Evolutionary conservation across 1,140 invertebrate genomes (phyloP).

Genomic region (Polyergus mexicanus): DNA sequence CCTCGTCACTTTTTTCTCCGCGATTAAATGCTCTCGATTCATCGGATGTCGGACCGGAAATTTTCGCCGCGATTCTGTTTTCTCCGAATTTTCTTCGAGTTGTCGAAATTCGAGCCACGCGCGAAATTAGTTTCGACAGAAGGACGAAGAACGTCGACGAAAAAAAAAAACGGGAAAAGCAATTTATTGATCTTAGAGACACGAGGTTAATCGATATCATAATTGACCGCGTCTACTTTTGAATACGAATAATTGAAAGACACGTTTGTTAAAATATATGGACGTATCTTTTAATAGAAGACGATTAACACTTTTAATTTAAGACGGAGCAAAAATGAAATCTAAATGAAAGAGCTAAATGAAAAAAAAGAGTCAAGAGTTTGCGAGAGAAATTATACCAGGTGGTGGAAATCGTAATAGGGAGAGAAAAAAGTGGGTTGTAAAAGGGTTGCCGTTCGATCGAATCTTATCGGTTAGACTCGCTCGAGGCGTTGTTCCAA

Average conservation of each 20-base stretch:
- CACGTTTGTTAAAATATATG: too few species aligned
- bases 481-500: conserved; percentile 16
- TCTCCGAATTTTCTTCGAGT: neutral
- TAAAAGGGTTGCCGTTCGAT: conserved; percentile 31
- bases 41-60: neutral
- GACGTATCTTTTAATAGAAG: neutral
- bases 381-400: conserved; percentile 1
- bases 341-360: neutral
- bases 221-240: neutral
- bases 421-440: neutral
- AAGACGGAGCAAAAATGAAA: neutral
- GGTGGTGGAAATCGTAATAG: conserved; percentile 7
- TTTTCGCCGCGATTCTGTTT: neutral
- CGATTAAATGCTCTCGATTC: conserved; percentile 41
- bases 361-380: conserved; percentile 30
- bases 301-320: neutral
- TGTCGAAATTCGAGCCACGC: neutral
- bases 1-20: conserved; percentile 13
- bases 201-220: neutral
- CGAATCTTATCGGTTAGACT: conserved; percentile 40
- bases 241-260: neutral
- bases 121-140: conserved; percentile 27
- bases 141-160: neutral
- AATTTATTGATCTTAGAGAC: conserved; percentile 23
- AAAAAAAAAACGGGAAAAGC: too few species aligned